Conservation (phyloP, 2,888 invertebrate species). For the Scelioninae gen. 1 region DNA sequence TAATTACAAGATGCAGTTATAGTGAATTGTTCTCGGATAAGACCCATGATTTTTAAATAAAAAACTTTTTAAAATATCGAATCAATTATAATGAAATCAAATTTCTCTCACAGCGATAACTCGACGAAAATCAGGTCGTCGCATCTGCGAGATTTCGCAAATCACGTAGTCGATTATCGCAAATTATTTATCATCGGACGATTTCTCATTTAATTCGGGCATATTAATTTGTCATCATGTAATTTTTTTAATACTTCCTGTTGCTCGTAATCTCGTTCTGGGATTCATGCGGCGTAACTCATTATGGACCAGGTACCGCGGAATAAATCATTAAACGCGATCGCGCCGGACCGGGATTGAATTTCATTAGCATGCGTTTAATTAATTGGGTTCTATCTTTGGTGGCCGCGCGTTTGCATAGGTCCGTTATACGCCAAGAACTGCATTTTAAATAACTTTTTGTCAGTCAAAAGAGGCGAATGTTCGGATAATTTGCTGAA, state of each 20-base stretch:
- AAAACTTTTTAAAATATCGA: too few species aligned
- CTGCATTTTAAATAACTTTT: too few species aligned
- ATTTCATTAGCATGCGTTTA: constrained; percentile 72
- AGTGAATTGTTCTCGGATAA: too few species aligned
- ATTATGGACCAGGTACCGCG: constrained; percentile 72
- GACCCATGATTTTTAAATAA: too few species aligned
- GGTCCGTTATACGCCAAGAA: too few species aligned
- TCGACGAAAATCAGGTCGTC: background rate
- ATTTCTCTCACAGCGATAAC: too few species aligned
- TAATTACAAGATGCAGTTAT: too few species aligned
- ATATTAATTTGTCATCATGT: constrained; percentile 67
- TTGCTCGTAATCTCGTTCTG: constrained; percentile 58
- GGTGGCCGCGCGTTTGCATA: constrained; percentile 59
- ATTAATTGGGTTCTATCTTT: constrained; percentile 66
- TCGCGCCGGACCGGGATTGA: constrained; percentile 70
- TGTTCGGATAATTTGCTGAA: constrained; percentile 37
- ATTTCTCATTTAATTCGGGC: constrained; percentile 45
- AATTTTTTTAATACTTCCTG: constrained; percentile 69
- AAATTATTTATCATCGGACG: constrained; percentile 23
- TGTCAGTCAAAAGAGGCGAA: too few species aligned
- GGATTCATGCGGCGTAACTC: constrained; percentile 73
- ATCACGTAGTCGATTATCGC: constrained; percentile 18
- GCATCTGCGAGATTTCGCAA: constrained; percentile 5
- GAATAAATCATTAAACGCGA: constrained; percentile 73
- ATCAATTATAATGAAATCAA: too few species aligned